Conservation (phyloP, 2,113 vertebrate species). For the Phylloscopus trochiloides region DNA sequence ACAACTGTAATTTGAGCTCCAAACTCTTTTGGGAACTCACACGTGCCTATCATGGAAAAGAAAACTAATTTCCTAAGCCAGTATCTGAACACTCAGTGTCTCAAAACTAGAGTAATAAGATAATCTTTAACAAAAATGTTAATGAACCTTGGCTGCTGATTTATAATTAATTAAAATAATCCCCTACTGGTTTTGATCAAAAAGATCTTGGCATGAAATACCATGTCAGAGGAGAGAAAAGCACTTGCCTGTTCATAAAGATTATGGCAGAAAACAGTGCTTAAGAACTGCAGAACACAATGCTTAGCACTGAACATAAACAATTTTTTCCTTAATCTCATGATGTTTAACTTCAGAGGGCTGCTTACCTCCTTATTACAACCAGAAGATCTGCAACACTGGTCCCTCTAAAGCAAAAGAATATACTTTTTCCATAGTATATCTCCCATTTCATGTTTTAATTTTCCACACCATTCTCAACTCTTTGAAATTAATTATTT, state of each 20-base stretch:
- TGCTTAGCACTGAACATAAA: not conserved
- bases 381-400: not conserved
- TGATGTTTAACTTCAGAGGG: not conserved
- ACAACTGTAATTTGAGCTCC: not conserved
- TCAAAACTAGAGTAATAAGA: not conserved
- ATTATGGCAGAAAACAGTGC: not conserved
- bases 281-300: not conserved
- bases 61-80: not conserved
- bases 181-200: not conserved
- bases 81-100: not conserved
- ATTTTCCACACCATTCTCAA: not conserved
- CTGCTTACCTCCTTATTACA: not conserved
- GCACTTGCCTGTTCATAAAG: not conserved
- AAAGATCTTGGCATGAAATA: not conserved
- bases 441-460: not conserved
- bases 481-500: not conserved
- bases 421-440: not conserved
- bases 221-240: not conserved
- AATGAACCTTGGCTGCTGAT: not conserved
- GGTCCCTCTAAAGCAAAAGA: not conserved
- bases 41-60: not conserved
- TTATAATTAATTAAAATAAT: conserved; percentile 17
- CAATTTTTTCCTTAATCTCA: not conserved
- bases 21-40: not conserved
- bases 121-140: not conserved